Evolutionary conservation across 2,113 vertebrate genomes (phyloP), one percentile per base, ranked within the genome.

Genomic region (Bubo bubo): DNA sequence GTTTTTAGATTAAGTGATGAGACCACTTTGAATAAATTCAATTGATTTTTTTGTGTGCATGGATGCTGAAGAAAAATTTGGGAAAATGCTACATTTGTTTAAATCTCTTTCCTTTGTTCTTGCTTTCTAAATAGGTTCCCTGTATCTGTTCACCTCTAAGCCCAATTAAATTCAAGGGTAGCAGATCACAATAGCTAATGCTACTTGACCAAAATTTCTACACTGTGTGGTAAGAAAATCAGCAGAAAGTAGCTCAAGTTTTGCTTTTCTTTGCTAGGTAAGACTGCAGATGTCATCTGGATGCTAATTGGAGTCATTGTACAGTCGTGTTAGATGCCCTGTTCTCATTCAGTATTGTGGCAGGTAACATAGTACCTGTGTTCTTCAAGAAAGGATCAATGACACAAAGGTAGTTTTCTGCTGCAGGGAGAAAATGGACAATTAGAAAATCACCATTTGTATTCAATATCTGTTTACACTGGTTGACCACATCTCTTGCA

Each of bases 391-490:
- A 90, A 76, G 77, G 74, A 95, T 95, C 93, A 97, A 91, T 89
- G 91, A 95, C 90, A 90, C 50, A 91, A 87, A 93, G 89, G 77
- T 79, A 74, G 86, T 90, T 90, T 86, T 30, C 82, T 94, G 88
- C 74, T 93, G 89, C 92, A 90, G 90, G 58, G 91, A 92, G 80
- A 95, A 94, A 90, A 86, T 43, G 93, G 84, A 92, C 85, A 81
- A 97, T 94, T 96, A 97, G 90, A 90, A 94, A 91, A 96, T 91
- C 92, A 68, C 75, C 93, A 79, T 98, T 96, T 96, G 94, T 95
- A 97, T 97, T 95, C 95, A 95, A 86, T 96, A 88, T 87, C 94
- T 95, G 89, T 96, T 96, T 96, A 95, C 92, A 97, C 96, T 97
- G 93, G 93, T 86, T 97, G 96, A 98, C 94, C 92, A 93, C 96